These are phyloP conservation scores for human DNA, from an alignment of 2,113 vertebrate genomes.

Conservation along the genomic window DNA sequence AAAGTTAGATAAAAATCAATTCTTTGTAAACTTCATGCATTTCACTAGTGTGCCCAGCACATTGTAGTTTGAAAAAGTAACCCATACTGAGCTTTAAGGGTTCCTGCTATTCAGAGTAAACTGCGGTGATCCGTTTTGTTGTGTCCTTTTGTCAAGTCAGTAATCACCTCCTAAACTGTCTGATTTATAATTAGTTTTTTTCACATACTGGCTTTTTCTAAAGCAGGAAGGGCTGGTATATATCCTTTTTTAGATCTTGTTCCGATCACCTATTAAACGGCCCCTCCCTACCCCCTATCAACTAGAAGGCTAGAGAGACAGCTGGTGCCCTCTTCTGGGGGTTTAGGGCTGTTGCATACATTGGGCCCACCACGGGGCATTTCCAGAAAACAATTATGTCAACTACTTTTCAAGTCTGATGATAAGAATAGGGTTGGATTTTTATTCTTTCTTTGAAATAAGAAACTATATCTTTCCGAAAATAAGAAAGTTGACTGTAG, in stretches of 20 bases:
- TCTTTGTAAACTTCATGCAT: not conserved
- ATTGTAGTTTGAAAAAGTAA: constrained; percentile 25
- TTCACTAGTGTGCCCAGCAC: not conserved
- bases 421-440: not conserved
- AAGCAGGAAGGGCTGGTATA: not conserved
- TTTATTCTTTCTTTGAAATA: not conserved
- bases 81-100: not conserved
- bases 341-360: not conserved
- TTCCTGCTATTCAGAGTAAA: constrained; percentile 13
- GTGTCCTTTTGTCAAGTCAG: not conserved
- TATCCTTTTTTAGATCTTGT: not conserved
- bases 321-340: constrained; percentile 53
- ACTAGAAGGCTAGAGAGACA: constrained; percentile 1
- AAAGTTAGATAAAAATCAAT: not conserved
- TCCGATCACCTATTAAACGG: not conserved
- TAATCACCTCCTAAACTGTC: constrained; percentile 31
- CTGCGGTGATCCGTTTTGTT: not conserved
- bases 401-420: constrained; percentile 42
- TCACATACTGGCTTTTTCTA: constrained; percentile 38
- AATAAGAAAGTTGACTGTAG: constrained; percentile 6
- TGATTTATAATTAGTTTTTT: not conserved
- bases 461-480: not conserved
- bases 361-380: not conserved
- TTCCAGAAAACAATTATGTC: constrained; percentile 7
- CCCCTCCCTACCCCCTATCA: rapidly evolving